These are phyloP conservation scores for Periophthalmus modestus DNA, from an alignment of 2,113 vertebrate genomes.

Conservation along the genomic window DNA sequence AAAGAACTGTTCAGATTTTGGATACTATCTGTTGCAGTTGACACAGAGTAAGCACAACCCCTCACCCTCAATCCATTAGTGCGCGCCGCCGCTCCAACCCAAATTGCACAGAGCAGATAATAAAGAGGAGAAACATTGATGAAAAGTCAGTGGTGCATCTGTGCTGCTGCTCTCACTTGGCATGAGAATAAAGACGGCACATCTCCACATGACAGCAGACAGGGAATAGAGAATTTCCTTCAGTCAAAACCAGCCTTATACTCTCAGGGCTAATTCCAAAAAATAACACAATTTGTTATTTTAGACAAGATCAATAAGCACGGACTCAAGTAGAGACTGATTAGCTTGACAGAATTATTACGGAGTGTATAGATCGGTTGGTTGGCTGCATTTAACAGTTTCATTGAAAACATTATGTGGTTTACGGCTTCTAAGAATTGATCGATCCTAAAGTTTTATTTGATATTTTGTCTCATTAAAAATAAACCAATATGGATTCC, in stretches of 20 bases:
- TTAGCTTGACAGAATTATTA: neutral
- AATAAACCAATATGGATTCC: too few species aligned
- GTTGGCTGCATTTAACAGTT: neutral
- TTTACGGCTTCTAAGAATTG: too few species aligned
- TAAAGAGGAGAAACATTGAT: neutral
- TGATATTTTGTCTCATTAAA: too few species aligned
- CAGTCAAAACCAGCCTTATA: neutral
- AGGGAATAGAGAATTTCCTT: neutral
- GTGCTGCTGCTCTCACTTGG: neutral
- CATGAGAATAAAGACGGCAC: conserved; percentile 1
- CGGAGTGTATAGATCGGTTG: neutral
- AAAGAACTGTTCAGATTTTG: conserved; percentile 13
- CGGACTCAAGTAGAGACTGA: neutral
- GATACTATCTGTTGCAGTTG: neutral
- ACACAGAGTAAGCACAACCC: conserved; percentile 8
- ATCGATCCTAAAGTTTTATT: too few species aligned
- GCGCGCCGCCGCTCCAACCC: neutral
- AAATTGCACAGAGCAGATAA: conserved; percentile 21
- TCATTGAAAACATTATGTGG: neutral
- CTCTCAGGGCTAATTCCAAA: neutral
- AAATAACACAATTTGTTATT: neutral
- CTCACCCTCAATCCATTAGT: conserved; percentile 12
- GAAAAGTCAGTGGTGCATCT: conserved; percentile 3
- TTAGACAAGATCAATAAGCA: neutral
- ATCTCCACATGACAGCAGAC: neutral